Conservation (phyloP, 2,888 invertebrate species). For the Pinctada fucata region DNA sequence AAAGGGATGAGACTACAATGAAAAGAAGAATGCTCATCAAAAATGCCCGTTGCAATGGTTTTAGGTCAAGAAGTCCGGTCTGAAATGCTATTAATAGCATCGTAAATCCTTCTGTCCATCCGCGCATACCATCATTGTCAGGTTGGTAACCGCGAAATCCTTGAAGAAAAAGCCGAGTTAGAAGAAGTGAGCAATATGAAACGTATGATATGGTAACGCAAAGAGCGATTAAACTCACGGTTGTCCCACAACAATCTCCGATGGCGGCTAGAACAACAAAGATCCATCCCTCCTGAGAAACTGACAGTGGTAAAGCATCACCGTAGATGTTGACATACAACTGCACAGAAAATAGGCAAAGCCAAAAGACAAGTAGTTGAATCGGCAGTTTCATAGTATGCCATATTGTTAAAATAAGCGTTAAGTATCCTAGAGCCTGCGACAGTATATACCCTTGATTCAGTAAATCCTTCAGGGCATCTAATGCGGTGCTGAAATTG, state of each 20-base stretch:
- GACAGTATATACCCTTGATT: slow-evolving; percentile 62
- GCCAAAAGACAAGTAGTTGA: slow-evolving; percentile 79
- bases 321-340: slow-evolving; percentile 73
- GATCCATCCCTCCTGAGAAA: slow-evolving; percentile 74
- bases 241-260: slow-evolving; percentile 78
- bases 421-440: slow-evolving; percentile 73
- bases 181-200: slow-evolving; percentile 76
- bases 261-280: slow-evolving; percentile 75
- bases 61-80: slow-evolving; percentile 79
- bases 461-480: slow-evolving; percentile 67
- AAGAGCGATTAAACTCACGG: slow-evolving; percentile 78
- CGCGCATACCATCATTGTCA: slow-evolving; percentile 73
- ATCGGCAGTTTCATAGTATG: slow-evolving; percentile 77
- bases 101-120: slow-evolving; percentile 80
- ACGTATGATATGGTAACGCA: slow-evolving; percentile 79
- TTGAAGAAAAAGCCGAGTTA: slow-evolving; percentile 77
- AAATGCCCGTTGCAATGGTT: slow-evolving; percentile 78
- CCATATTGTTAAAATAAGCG: slow-evolving; percentile 76
- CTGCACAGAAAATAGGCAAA: slow-evolving; percentile 77
- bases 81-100: slow-evolving; percentile 79
- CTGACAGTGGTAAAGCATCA: slow-evolving; percentile 53
- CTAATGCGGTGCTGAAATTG: slow-evolving; percentile 74
- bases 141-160: slow-evolving; percentile 72
- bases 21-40: slow-evolving; percentile 79
- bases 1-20: slow-evolving; percentile 80